Conservation (phyloP, 2,888 invertebrate species). For the Arenicola marina region DNA sequence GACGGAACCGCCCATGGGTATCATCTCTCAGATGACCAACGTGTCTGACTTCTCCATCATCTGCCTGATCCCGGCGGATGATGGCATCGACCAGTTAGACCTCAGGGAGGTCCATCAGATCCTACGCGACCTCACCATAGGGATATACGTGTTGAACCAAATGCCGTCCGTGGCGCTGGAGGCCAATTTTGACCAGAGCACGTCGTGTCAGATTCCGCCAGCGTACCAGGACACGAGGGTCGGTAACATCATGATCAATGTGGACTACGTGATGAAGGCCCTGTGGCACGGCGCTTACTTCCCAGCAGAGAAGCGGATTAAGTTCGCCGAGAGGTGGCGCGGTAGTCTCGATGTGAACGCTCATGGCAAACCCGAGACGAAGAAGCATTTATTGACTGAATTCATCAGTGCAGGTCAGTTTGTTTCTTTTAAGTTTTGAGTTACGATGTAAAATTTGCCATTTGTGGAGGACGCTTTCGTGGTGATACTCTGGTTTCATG, state of each 20-base stretch:
- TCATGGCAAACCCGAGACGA: slow-evolving; percentile 54
- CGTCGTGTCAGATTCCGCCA: slow-evolving; percentile 56
- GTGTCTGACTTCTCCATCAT: slow-evolving; percentile 41
- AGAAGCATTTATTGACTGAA: slow-evolving; percentile 56
- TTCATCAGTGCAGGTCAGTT: slow-evolving; percentile 56
- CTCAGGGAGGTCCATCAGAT: slow-evolving; percentile 59
- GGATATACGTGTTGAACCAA: slow-evolving; percentile 59
- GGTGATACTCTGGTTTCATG: too few species aligned
- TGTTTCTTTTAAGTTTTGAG: too few species aligned
- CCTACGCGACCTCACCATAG: slow-evolving; percentile 56
- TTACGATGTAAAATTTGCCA: too few species aligned
- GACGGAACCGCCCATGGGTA: slow-evolving; percentile 55
- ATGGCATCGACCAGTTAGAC: slow-evolving; percentile 41
- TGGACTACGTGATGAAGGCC: slow-evolving; percentile 61
- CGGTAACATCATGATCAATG: slow-evolving; percentile 57
- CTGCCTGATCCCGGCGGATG: slow-evolving; percentile 47
- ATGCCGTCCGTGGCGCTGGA: slow-evolving; percentile 57
- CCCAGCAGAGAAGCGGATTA: slow-evolving; percentile 58
- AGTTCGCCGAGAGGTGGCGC: slow-evolving; percentile 60
- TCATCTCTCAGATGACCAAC: slow-evolving; percentile 47
- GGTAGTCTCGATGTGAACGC: slow-evolving; percentile 54
- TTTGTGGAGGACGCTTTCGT: too few species aligned
- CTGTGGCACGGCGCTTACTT: slow-evolving; percentile 61
- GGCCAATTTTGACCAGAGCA: slow-evolving; percentile 58
- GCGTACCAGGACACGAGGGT: slow-evolving; percentile 56